phyloP scores from a whole-genome alignment of 2,888 invertebrate genomes.

The Rhabditoides inermis region DNA sequence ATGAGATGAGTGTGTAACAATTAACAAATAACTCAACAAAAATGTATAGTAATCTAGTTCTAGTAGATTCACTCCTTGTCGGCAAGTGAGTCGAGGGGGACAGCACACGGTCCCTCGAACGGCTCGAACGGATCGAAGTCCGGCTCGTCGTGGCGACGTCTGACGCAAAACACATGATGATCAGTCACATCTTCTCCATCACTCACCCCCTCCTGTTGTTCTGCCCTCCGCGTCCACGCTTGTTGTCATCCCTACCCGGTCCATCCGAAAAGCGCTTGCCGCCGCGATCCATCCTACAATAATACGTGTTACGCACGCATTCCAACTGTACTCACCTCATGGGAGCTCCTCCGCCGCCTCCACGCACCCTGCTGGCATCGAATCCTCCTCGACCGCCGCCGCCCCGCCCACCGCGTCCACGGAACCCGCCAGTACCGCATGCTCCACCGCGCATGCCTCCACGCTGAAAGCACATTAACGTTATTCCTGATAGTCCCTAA shows the following conservation, averaged over 20 bases:
- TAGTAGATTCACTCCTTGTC: no score
- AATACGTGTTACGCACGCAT: no score
- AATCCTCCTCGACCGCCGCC: constrained; percentile 11
- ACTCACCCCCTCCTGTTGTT: constrained; percentile 6
- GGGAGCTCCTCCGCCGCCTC: constrained; percentile 12
- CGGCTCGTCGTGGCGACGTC: constrained; percentile 5
- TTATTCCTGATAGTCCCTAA: no score
- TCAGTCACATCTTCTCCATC: constrained; percentile 10
- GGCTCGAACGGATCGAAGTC: constrained; percentile 38
- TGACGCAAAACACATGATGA: no score
- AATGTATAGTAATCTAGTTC: no score
- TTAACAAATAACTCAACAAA: no score
- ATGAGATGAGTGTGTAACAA: no score
- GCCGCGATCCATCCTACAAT: no score
- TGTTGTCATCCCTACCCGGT: constrained; percentile 3
- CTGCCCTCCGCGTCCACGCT: constrained; percentile 3
- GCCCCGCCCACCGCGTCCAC: constrained; percentile 17
- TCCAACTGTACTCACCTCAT: no score
- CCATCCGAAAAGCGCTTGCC: no score
- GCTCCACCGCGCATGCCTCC: constrained; percentile 3
- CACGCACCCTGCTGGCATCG: constrained; percentile 13
- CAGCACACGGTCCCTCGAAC: constrained; percentile 20
- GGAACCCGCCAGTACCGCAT: constrained; percentile 1
- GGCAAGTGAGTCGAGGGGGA: no score
- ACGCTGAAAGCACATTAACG: no score